phyloP scores from a whole-genome alignment of 2,113 vertebrate species.

The Tautogolabrus adspersus region DNA sequence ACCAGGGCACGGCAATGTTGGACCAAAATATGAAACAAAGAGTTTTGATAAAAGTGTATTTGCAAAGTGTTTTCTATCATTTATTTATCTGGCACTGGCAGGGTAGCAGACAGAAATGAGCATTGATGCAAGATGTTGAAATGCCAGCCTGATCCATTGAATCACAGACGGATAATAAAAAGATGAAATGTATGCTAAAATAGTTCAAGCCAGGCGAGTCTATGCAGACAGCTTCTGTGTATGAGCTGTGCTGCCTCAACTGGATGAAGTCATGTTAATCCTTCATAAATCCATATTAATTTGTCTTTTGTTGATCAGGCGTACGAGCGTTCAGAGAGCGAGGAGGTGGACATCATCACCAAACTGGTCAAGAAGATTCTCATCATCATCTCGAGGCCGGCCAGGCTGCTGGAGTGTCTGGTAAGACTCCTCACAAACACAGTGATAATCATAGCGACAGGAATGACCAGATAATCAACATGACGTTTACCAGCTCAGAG shows the following conservation, averaged over 20 bases:
- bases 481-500: not conserved
- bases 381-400: conserved; percentile 93
- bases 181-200: conserved; percentile 56
- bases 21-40: conserved; percentile 40
- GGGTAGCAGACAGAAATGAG: not conserved
- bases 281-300: conserved; percentile 37
- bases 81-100: conserved; percentile 1
- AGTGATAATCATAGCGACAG: not conserved
- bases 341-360: conserved; percentile 90
- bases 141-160: conserved; percentile 19
- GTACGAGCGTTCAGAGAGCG: conserved; percentile 92
- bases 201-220: conserved; percentile 12
- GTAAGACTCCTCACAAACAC: conserved; percentile 75
- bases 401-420: conserved; percentile 93
- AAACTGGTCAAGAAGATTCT: conserved; percentile 94
- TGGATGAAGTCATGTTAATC: conserved; percentile 37
- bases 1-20: conserved; percentile 28
- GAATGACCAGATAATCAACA: not conserved
- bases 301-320: conserved; percentile 81
- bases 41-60: not conserved
- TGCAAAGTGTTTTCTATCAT: conserved; percentile 25
- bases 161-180: conserved; percentile 41
- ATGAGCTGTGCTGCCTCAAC: conserved; percentile 21
- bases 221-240: conserved; percentile 22
- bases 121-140: conserved; percentile 30